phyloP scores from a whole-genome alignment of 2,113 vertebrate genomes.

The Pachyramphus minor region DNA sequence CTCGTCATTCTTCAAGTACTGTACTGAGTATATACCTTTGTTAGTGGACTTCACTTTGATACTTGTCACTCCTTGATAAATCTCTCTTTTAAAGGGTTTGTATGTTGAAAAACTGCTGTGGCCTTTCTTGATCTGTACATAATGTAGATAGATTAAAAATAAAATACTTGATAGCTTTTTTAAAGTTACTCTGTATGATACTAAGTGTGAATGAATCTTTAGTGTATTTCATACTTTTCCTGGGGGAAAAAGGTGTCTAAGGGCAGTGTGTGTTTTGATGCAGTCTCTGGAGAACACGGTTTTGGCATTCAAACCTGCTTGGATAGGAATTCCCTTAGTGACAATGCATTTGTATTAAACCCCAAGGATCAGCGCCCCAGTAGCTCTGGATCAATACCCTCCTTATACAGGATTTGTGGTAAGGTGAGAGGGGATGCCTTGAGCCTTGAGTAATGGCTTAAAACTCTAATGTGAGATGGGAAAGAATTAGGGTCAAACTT shows the following conservation, averaged over 20 bases:
- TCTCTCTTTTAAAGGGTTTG: constrained; percentile 79
- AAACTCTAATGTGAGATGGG: background rate
- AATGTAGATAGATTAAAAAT: constrained; percentile 80
- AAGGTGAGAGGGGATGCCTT: background rate
- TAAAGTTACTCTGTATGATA: constrained; percentile 44
- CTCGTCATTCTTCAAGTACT: constrained; percentile 9
- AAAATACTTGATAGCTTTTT: constrained; percentile 78
- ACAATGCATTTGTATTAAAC: accelerated
- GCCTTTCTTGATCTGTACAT: constrained; percentile 84
- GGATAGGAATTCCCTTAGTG: background rate
- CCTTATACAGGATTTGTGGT: background rate
- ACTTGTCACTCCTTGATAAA: constrained; percentile 73
- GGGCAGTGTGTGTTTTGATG: background rate
- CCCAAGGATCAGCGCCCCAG: background rate
- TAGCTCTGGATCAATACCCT: accelerated
- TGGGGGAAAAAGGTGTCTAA: background rate
- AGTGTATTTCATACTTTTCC: background rate
- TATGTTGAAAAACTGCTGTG: constrained; percentile 84
- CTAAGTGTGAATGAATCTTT: background rate
- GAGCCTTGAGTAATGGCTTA: background rate
- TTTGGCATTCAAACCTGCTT: accelerated
- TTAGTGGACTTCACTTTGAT: constrained; percentile 72
- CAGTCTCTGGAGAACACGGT: background rate
- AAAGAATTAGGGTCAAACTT: background rate
- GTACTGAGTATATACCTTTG: constrained; percentile 64